These are phyloP conservation scores for Trogon melanurus DNA, from an alignment of 2,113 vertebrate species.

Conservation along the genomic window DNA sequence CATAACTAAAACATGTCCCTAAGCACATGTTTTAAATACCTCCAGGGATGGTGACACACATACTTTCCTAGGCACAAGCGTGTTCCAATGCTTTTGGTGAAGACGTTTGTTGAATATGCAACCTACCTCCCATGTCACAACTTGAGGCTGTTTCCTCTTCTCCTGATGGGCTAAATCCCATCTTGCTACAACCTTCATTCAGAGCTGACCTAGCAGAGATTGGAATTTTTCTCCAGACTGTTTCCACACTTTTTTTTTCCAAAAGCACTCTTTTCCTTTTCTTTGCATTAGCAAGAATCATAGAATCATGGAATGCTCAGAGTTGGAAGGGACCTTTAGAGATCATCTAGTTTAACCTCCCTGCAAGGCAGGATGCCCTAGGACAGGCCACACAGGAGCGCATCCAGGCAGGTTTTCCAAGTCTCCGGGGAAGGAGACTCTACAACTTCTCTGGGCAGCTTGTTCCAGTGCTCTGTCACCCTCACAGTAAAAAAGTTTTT, in stretches of 20 bases:
- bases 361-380: too few species aligned
- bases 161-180: not conserved
- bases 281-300: not conserved
- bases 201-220: not conserved
- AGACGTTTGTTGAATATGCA: not conserved
- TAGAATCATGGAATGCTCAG: too few species aligned
- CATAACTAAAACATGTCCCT: not conserved
- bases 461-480: too few species aligned
- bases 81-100: not conserved
- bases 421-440: too few species aligned
- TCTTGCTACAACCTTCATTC: not conserved
- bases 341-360: too few species aligned
- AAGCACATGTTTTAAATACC: fast-evolving
- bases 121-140: not conserved
- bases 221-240: not conserved
- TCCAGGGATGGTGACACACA: too few species aligned
- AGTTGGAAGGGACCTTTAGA: too few species aligned
- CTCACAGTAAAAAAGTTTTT: too few species aligned
- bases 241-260: not conserved
- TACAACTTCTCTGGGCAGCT: too few species aligned
- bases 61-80: not conserved
- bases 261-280: not conserved
- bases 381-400: too few species aligned
- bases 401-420: too few species aligned
- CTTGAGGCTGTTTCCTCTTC: not conserved